Percentiles rank a stretch among this genome's conserved stretches.
phyloP scores from a whole-genome alignment of 2,113 vertebrate species.

The Colinus virginianus region DNA sequence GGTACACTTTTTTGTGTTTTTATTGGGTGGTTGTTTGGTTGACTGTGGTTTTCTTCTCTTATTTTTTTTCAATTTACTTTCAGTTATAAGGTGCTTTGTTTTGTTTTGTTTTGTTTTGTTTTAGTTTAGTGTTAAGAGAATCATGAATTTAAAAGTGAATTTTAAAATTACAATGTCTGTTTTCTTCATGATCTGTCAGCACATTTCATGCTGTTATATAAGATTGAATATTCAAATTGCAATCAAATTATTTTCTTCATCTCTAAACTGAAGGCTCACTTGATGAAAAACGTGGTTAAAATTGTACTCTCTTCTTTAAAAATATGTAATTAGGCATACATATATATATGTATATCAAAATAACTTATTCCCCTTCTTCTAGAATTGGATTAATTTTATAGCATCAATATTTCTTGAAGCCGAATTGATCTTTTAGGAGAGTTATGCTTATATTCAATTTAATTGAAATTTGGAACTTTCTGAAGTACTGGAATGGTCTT shows the following conservation, averaged over 20 bases:
- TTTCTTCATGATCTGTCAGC: not conserved
- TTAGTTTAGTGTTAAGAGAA: not conserved
- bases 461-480: slow-evolving; percentile 42
- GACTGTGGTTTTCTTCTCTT: not conserved
- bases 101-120: not conserved
- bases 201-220: not conserved
- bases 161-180: not conserved
- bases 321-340: not conserved
- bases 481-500: slow-evolving; percentile 11
- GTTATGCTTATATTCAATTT: not conserved
- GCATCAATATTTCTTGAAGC: not conserved
- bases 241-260: slow-evolving; percentile 4
- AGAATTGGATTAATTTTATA: not conserved
- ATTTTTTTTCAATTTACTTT: not conserved
- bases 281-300: not conserved
- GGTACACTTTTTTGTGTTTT: not conserved
- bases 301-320: not conserved
- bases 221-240: not conserved
- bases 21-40: not conserved
- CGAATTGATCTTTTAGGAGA: not conserved
- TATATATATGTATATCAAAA: not conserved
- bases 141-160: not conserved
- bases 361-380: not conserved
- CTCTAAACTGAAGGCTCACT: not conserved
- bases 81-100: too few species aligned